Evolutionary conservation across 1,140 invertebrate species (phyloP).

Genomic region (Pseudomyrmex concolor): DNA sequence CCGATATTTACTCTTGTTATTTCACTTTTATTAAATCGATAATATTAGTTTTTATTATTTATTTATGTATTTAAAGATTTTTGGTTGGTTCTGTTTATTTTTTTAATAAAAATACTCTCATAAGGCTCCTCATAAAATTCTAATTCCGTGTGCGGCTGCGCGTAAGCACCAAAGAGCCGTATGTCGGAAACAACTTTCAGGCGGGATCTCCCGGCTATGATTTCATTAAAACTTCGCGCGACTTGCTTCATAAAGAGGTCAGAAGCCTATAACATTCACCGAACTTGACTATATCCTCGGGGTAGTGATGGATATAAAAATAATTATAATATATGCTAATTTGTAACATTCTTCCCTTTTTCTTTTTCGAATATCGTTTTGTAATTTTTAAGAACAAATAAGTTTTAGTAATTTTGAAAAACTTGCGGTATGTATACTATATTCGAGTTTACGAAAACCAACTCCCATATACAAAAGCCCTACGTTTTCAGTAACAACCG

Average conservation of each 20-base stretch:
- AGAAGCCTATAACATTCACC: conserved; percentile 6
- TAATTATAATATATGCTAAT: conserved; percentile 7
- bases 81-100: not conserved
- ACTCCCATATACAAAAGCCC: not conserved
- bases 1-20: too few relatives aligned
- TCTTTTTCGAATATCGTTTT: not conserved
- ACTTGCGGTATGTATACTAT: too few relatives aligned
- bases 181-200: conserved; percentile 40
- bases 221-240: conserved; percentile 54
- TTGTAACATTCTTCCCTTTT: not conserved
- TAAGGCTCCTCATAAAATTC: conserved; percentile 5
- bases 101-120: conserved; percentile 19
- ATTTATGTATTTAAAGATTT: too few relatives aligned
- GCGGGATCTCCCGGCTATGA: conserved; percentile 39
- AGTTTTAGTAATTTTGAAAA: not conserved
- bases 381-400: not conserved
- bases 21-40: too few relatives aligned
- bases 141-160: conserved; percentile 19
- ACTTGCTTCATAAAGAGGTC: conserved; percentile 15
- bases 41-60: too few relatives aligned
- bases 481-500: not conserved
- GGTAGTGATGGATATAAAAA: conserved; percentile 2
- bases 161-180: conserved; percentile 14
- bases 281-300: not conserved
- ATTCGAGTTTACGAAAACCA: not conserved